Evolutionary conservation across 2,113 vertebrate species (phyloP).

Genomic region (Sylvietta virens): DNA sequence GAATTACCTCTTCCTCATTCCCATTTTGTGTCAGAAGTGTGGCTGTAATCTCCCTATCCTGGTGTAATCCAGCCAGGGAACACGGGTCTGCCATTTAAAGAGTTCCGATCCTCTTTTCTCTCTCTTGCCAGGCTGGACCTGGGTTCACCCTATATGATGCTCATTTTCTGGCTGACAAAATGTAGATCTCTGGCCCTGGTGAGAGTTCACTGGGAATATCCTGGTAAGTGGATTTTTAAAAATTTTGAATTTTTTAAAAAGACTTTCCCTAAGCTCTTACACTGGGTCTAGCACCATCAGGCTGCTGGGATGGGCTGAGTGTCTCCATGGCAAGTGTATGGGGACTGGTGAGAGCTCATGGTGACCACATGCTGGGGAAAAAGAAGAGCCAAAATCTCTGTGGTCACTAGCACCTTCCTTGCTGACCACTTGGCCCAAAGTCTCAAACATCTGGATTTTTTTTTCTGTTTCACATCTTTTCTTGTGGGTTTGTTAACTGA

Average conservation of each 20-base stretch:
- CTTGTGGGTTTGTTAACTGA: rapidly evolving
- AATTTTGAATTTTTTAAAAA: rapidly evolving
- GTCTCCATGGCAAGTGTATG: not conserved
- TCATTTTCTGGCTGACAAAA: rapidly evolving
- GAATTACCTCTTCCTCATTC: not conserved
- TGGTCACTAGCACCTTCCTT: not conserved
- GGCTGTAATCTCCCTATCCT: not conserved
- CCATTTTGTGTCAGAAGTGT: rapidly evolving
- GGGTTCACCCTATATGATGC: rapidly evolving
- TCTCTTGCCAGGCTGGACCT: not conserved
- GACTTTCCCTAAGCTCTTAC: not conserved
- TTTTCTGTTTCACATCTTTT: not conserved
- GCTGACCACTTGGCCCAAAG: rapidly evolving
- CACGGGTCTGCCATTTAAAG: rapidly evolving
- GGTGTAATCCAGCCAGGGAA: not conserved
- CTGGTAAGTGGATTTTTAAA: not conserved
- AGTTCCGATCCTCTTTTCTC: not conserved
- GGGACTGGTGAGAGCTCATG: rapidly evolving
- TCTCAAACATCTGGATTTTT: not conserved
- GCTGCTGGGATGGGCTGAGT: rapidly evolving
- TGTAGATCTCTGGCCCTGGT: rapidly evolving
- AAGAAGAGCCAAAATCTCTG: rapidly evolving
- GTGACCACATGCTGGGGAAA: rapidly evolving
- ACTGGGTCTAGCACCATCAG: rapidly evolving
- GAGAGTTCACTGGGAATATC: not conserved